Evolutionary conservation across 2,888 invertebrate species (phyloP).

Genomic region (Catocala sponsa): DNA sequence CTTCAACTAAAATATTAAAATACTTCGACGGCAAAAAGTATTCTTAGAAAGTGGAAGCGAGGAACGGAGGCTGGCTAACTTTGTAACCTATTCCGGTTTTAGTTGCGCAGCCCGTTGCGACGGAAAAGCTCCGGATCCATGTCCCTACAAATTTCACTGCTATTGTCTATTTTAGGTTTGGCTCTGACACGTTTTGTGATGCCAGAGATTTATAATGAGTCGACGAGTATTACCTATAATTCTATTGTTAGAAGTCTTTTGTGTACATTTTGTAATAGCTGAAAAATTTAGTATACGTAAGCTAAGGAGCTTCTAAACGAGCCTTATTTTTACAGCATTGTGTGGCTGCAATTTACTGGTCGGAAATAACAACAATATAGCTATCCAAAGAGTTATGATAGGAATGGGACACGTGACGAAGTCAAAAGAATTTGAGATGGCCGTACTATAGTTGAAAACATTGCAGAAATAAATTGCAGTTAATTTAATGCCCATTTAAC

Average conservation of each 20-base stretch:
- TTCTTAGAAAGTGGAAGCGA: background rate
- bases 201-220: constrained; percentile 16
- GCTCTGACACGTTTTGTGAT: constrained; percentile 9
- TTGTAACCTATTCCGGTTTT: constrained; percentile 17
- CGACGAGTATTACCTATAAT: background rate
- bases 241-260: background rate
- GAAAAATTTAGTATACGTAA: too few relatives aligned
- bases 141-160: constrained; percentile 8
- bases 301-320: too few relatives aligned
- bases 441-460: too few relatives aligned
- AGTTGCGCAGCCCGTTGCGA: background rate
- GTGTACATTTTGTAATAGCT: too few relatives aligned
- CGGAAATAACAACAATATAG: too few relatives aligned
- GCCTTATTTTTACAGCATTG: too few relatives aligned
- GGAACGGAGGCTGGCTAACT: background rate
- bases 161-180: constrained; percentile 21
- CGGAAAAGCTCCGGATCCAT: background rate
- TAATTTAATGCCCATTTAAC: too few relatives aligned
- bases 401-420: too few relatives aligned
- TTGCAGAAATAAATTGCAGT: too few relatives aligned
- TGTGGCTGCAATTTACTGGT: too few relatives aligned
- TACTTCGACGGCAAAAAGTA: constrained; percentile 11
- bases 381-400: too few relatives aligned
- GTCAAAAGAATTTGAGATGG: too few relatives aligned
- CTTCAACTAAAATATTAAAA: constrained; percentile 20